A percentile compares a stretch with the other conserved stretches of the same genome.
phyloP scores from a whole-genome alignment of 2,113 vertebrate species.

The Trogon melanurus region DNA sequence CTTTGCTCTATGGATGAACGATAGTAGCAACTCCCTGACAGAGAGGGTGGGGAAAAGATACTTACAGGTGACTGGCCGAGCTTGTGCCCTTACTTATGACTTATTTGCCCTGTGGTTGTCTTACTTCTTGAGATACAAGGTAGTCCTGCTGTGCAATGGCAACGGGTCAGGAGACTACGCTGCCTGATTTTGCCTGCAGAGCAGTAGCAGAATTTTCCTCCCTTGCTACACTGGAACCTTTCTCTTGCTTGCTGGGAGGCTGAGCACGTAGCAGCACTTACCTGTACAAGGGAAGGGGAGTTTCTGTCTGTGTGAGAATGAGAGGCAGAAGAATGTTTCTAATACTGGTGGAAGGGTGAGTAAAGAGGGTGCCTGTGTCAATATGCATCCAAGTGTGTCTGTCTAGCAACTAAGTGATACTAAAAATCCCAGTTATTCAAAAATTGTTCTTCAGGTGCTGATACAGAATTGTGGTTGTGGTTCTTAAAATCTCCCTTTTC shows the following conservation, averaged over 20 bases:
- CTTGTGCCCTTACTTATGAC: neutral
- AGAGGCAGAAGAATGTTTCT: neutral
- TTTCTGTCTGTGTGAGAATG: neutral
- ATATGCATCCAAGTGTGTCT: accelerated
- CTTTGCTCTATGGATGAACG: neutral
- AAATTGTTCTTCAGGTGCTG: neutral
- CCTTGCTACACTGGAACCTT: neutral
- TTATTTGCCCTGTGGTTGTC: neutral
- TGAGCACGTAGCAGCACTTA: neutral
- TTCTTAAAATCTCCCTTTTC: neutral
- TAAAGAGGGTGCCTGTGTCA: neutral
- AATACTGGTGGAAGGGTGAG: neutral
- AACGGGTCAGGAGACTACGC: neutral
- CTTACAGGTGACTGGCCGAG: neutral
- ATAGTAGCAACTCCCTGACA: accelerated
- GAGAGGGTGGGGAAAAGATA: neutral
- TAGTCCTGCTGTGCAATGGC: neutral
- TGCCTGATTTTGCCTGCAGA: neutral
- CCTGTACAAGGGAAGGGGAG: neutral
- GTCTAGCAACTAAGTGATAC: neutral
- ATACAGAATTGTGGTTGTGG: neutral
- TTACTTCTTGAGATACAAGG: neutral
- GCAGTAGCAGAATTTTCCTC: neutral
- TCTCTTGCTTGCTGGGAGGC: neutral
- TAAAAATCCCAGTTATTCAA: neutral